Conservation (phyloP, 2,888 invertebrate genomes). For the Andrena bucephala region DNA sequence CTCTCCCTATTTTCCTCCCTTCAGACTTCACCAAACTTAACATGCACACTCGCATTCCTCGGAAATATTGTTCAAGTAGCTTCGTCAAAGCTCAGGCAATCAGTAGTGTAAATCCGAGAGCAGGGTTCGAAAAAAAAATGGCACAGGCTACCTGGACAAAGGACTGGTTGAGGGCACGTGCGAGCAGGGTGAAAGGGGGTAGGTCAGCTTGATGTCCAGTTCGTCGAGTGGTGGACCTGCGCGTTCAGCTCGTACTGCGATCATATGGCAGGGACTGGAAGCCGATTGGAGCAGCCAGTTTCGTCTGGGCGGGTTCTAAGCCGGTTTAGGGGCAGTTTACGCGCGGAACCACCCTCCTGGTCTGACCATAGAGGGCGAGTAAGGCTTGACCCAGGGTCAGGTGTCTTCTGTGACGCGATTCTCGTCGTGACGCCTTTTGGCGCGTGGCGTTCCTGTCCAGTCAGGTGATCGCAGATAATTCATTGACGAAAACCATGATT, state of each 20-base stretch:
- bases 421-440: slow-evolving; percentile 46
- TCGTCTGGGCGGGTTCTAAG: slow-evolving; percentile 83
- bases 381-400: slow-evolving; percentile 74
- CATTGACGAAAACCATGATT: background rate
- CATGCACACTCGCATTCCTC: too few relatives aligned
- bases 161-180: slow-evolving; percentile 43
- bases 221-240: slow-evolving; percentile 77
- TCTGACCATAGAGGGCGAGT: slow-evolving; percentile 64
- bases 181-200: slow-evolving; percentile 39
- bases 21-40: too few relatives aligned
- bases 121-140: background rate
- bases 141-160: slow-evolving; percentile 20
- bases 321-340: slow-evolving; percentile 83
- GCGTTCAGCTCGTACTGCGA: slow-evolving; percentile 76
- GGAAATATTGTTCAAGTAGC: background rate
- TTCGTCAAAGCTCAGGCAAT: background rate
- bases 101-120: background rate
- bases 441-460: slow-evolving; percentile 67
- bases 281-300: slow-evolving; percentile 81
- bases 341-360: slow-evolving; percentile 71
- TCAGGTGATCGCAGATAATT: slow-evolving; percentile 58
- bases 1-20: too few relatives aligned
- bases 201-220: slow-evolving; percentile 71
- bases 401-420: slow-evolving; percentile 65
- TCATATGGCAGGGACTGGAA: slow-evolving; percentile 74